A percentile compares a stretch with the other conserved stretches of the same genome.
Evolutionary conservation across 2,113 vertebrate genomes (phyloP).

Genomic region (Galemys pyrenaicus): DNA sequence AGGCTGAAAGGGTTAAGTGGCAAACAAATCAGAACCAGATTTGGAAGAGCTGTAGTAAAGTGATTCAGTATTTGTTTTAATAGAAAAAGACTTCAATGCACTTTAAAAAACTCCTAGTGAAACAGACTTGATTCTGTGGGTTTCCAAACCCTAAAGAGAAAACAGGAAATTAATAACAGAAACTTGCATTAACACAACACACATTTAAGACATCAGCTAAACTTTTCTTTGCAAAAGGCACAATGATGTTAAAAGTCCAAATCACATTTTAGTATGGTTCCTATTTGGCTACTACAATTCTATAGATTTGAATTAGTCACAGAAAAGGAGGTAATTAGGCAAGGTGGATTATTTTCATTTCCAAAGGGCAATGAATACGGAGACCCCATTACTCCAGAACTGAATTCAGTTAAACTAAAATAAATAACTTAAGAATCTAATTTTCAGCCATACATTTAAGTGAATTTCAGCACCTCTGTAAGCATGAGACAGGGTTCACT

Average conservation of each 20-base stretch:
- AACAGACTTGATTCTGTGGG: conserved; percentile 8
- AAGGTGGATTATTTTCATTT: conserved; percentile 46
- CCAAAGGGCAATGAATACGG: conserved; percentile 29
- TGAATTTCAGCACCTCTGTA: conserved; percentile 11
- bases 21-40: conserved; percentile 55
- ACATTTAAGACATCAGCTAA: conserved; percentile 52
- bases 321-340: conserved; percentile 44
- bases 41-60: conserved; percentile 9
- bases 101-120: background rate
- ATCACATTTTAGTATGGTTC: conserved; percentile 26
- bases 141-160: conserved; percentile 54
- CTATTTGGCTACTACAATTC: conserved; percentile 37
- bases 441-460: background rate
- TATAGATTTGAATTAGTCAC: conserved; percentile 43
- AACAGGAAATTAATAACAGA: conserved; percentile 71
- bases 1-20: background rate
- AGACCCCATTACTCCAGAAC: background rate
- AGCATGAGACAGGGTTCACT: no score
- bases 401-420: conserved; percentile 46
- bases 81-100: conserved; percentile 25
- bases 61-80: conserved; percentile 58
- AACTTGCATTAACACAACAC: conserved; percentile 31
- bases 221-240: conserved; percentile 20
- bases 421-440: conserved; percentile 41
- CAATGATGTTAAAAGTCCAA: conserved; percentile 12